phyloP scores from a whole-genome alignment of 2,113 vertebrate genomes.

The Athene cunicularia region DNA sequence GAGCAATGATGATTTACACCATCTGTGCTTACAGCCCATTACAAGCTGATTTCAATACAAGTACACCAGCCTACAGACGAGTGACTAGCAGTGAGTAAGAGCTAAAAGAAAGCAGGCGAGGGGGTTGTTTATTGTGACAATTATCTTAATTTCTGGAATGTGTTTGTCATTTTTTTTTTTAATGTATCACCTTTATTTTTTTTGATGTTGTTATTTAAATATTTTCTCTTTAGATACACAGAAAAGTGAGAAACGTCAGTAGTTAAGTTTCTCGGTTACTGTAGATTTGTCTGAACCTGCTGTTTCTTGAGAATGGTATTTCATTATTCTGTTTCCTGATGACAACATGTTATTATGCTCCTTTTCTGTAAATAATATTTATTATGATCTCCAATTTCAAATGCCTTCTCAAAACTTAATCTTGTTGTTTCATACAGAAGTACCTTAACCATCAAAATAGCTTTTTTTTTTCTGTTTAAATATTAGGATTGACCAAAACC shows the following conservation, averaged over 20 bases:
- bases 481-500: not conserved
- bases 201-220: not conserved
- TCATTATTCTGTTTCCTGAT: conserved; percentile 16
- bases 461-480: not conserved
- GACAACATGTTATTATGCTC: not conserved
- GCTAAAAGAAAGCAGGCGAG: not conserved
- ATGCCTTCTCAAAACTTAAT: not conserved
- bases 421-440: not conserved
- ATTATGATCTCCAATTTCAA: conserved; percentile 24
- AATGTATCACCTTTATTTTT: not conserved
- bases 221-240: not conserved
- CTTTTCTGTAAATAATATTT: conserved; percentile 43
- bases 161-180: not conserved
- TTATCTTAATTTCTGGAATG: not conserved
- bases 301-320: conserved; percentile 11
- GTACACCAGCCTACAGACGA: conserved; percentile 17
- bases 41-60: not conserved
- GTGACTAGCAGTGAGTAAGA: conserved; percentile 24
- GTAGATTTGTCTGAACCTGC: conserved; percentile 22
- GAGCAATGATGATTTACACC: conserved; percentile 41
- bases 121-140: not conserved
- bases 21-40: conserved; percentile 27
- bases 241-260: not conserved
- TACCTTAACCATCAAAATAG: not conserved
- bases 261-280: not conserved